Evolutionary conservation across 2,113 vertebrate genomes (phyloP), one percentile per base, ranked within the genome.

Genomic region (Peromyscus polionotus): DNA sequence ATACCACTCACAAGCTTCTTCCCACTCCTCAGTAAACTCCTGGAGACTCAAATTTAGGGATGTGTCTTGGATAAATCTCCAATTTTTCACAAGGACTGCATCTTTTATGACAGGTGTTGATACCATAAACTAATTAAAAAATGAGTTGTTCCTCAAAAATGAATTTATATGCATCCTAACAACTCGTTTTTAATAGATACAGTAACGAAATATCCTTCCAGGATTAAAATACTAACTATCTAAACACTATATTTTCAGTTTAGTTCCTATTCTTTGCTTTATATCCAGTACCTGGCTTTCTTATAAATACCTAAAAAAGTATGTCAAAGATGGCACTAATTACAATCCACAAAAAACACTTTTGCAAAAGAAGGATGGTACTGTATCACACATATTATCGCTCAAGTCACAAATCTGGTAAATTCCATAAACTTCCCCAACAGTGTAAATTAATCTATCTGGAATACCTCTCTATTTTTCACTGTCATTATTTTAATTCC

Each of bases 171-270:
- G 19, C 84, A 70, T 92, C 61, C 16, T 75, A 17, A 88, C 24
- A 92, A 42, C 36, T 83, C 67, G 28, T 72, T 70, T 70, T 54
- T 42, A 42, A n/a, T 75, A 68, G 73, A 86, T 75, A 73, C 31
- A 93, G 31, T 72, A 39, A 39, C 31, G 20, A 77, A 26, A 75
- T 75, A 65, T 68, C 19, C 36, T 90, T 39, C 11, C 20, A 39
- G n/a, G 68, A 70, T 36, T 68, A 80, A 92, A 90, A 93, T 45
- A n/a, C 7, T 91, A 81, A 77, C 77, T 1, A 48, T 67, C 8
- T 68, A 28, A 85, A 73, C 13, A 39, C 39, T 94, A 2, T 51
- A 36, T 90, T 76, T 96, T 95, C 54, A 45, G 91, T 90, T 92
- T 6, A 80, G n/a, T 67, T 90, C 39, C 77, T 57, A 93, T 86